A percentile compares a stretch with the other conserved stretches of the same genome.
Conservation (phyloP, 2,888 invertebrate genomes). For the Geotrupes spiniger region DNA sequence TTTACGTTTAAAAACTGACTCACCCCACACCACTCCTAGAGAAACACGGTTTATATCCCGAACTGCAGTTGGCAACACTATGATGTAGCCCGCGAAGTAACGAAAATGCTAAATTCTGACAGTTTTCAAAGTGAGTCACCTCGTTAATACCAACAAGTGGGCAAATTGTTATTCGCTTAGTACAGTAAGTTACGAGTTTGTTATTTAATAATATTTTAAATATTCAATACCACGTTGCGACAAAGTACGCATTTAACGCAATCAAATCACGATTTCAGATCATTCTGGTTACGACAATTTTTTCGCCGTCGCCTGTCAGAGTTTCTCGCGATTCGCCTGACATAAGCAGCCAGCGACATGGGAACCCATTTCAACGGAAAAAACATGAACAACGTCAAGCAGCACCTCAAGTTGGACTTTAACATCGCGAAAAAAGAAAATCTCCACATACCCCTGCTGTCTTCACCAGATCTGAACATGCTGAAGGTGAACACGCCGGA, state of each 20-base stretch:
- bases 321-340: conserved; percentile 77
- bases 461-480: conserved; percentile 84
- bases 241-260: conserved; percentile 8
- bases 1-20: too few relatives aligned
- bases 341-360: conserved; percentile 70
- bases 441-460: conserved; percentile 57
- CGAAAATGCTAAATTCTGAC: conserved; percentile 8
- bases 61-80: too few relatives aligned
- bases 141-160: conserved; percentile 17
- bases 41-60: too few relatives aligned
- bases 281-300: conserved; percentile 59
- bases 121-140: conserved; percentile 23
- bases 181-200: conserved; percentile 19
- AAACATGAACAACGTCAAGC: conserved; percentile 55
- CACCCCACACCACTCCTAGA: too few relatives aligned
- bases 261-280: conserved; percentile 27
- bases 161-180: conserved; percentile 12
- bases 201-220: conserved; percentile 13
- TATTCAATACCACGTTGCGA: conserved; percentile 18
- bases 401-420: conserved; percentile 79
- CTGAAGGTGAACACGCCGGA: conserved; percentile 87
- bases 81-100: conserved; percentile 16
- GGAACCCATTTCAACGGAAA: conserved; percentile 31
- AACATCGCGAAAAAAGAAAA: conserved; percentile 59
- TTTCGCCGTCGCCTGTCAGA: conserved; percentile 68